Evolutionary conservation across 2,888 invertebrate species (phyloP), one percentile per base, ranked within the genome.

Genomic region (Rhorus exstirpatorius): DNA sequence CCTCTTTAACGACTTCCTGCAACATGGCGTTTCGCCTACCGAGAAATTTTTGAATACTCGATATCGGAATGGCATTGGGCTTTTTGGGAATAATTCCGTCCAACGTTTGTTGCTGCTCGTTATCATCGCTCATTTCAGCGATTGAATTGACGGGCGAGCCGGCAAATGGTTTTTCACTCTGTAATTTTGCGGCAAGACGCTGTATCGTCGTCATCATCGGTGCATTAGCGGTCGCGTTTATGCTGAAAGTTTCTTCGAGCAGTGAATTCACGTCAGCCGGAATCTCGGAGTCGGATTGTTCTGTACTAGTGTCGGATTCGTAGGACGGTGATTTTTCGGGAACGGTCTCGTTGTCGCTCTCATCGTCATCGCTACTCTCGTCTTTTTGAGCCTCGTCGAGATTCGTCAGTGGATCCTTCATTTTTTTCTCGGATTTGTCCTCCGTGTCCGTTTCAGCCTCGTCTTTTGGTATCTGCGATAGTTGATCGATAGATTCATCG

Each of bases 151-250:
- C 78, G 12, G 51, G 44, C 0, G 70, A n/a, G 7, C 38, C 41
- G 7, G 61, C 4, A 7, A 81, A 75, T n/a, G 84, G 80, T 58
- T 92, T 90, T 49, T 88, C 84, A 55, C 88, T 88, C 83, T 92
- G 89, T 10, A 93, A 81, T 19, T 92, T 91, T 3, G 93, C 93
- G 0, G 92, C 92, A 0, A 93, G 87, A 65, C 92, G 88, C 51
- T 93, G 92, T 55, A 93, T 93, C 1, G 92, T 93, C 19, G 91
- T 91, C 76, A 91, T 85, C 91, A 92, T 92, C 0, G 88, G 88
- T 17, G 86, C 90, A 35, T 90, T 90, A 0, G 89, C 87, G 0
- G 90, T 85, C 2, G 87, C 85, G 35, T 84, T 87, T 2, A 89
- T 90, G 19, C 77, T 90, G 8, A 87, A 88, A 0, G 91, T 90